A percentile compares a stretch with the other conserved stretches of the same genome.
Conservation (phyloP, 2,113 vertebrate species). For the Vulpes lagopus region DNA sequence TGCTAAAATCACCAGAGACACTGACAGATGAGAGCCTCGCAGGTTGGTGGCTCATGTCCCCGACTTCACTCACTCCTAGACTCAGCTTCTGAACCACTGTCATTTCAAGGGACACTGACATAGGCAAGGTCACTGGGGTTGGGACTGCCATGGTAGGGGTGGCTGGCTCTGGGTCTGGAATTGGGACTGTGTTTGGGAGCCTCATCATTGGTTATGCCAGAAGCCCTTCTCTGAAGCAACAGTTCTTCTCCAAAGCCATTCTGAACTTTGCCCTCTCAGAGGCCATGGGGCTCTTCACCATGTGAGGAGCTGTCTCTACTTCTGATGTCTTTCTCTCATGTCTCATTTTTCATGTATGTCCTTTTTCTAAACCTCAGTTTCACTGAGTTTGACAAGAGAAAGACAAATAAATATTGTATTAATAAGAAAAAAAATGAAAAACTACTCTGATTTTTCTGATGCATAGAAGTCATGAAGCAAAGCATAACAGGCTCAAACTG, state of each 20-base stretch:
- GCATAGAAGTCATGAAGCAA: not conserved
- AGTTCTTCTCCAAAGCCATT: not conserved
- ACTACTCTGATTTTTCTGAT: slow-evolving; percentile 31
- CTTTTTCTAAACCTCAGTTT: not conserved
- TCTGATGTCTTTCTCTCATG: not conserved
- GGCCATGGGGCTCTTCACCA: not conserved
- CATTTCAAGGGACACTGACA: not conserved
- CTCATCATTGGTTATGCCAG: not conserved
- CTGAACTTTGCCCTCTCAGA: not conserved
- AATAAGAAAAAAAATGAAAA: not conserved
- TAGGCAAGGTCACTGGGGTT: not conserved
- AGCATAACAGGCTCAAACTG: not conserved
- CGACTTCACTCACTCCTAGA: not conserved
- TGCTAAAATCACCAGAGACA: not conserved
- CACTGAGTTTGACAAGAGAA: not conserved
- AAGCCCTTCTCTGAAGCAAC: not conserved
- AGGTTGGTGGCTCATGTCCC: not conserved
- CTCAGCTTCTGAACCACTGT: not conserved
- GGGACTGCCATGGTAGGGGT: not conserved
- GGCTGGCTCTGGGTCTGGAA: not conserved
- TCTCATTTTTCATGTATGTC: not conserved
- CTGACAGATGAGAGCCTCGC: not conserved
- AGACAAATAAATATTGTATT: not conserved
- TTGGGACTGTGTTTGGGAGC: not conserved
- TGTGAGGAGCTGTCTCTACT: not conserved